phyloP scores from a whole-genome alignment of 2,113 vertebrate species.

The Prietella phreatophila region DNA sequence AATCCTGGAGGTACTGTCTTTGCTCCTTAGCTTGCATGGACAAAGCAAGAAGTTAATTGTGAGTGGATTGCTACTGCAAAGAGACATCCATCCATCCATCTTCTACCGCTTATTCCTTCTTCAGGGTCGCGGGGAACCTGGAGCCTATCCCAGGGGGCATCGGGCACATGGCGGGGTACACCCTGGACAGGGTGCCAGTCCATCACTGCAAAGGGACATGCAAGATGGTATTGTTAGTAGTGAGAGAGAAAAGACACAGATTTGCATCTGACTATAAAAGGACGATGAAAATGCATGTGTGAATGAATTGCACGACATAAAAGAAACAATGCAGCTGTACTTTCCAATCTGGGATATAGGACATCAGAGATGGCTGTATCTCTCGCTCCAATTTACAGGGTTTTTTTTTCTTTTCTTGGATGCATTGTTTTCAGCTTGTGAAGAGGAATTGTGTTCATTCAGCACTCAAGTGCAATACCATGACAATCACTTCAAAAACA shows the following conservation, averaged over 20 bases:
- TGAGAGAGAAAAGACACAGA: not conserved
- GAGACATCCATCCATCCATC: too few species aligned
- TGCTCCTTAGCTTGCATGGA: conserved; percentile 1
- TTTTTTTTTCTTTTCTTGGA: not conserved
- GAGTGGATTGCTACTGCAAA: conserved; percentile 27
- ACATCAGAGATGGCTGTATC: not conserved
- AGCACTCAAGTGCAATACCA: not conserved
- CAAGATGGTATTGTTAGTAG: not conserved
- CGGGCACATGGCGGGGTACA: too few species aligned
- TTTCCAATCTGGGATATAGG: not conserved
- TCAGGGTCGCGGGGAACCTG: too few species aligned
- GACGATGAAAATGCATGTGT: conserved; percentile 11
- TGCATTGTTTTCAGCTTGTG: not conserved
- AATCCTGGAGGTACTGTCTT: not conserved
- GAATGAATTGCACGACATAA: not conserved
- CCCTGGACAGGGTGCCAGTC: too few species aligned
- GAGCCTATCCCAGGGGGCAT: too few species aligned
- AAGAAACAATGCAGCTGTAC: not conserved
- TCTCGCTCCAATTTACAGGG: not conserved
- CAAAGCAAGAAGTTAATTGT: conserved; percentile 26
- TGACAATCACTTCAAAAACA: not conserved
- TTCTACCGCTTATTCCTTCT: too few species aligned
- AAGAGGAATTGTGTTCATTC: not conserved
- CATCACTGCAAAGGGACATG: not conserved
- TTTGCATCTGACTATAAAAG: conserved; percentile 7